Evolutionary conservation across 2,888 invertebrate genomes (phyloP).

Genomic region (Heliconius hortense): DNA sequence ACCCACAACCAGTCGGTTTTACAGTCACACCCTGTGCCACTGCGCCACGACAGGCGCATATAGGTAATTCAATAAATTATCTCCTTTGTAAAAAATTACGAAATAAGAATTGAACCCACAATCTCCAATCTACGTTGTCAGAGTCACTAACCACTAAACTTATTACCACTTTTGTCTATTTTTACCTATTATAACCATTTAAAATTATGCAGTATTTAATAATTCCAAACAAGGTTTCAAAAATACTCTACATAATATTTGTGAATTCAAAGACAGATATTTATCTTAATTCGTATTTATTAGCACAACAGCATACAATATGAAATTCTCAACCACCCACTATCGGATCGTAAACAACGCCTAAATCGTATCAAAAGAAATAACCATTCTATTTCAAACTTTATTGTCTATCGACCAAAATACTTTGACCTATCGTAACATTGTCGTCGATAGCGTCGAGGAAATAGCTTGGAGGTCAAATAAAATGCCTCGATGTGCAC

Average conservation of each 20-base stretch:
- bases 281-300: constrained; percentile 15
- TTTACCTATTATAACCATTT: background rate
- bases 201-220: background rate
- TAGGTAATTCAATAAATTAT: background rate
- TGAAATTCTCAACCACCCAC: constrained; percentile 14
- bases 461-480: constrained; percentile 56
- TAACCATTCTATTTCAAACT: constrained; percentile 49
- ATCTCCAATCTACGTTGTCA: background rate
- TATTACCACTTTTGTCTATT: background rate
- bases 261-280: background rate
- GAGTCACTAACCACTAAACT: background rate
- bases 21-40: too few species aligned
- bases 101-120: background rate
- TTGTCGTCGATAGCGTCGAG: constrained; percentile 39
- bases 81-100: background rate
- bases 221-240: background rate
- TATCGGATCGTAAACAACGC: constrained; percentile 13
- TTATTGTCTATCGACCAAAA: constrained; percentile 51
- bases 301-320: constrained; percentile 8
- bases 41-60: too few species aligned
- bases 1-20: too few species aligned
- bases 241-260: background rate
- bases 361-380: constrained; percentile 25
- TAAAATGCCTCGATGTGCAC: constrained; percentile 51
- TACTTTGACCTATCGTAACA: constrained; percentile 48